Conservation (phyloP, 2,797 vertebrate genomes). For the Helarctos malayanus region DNA sequence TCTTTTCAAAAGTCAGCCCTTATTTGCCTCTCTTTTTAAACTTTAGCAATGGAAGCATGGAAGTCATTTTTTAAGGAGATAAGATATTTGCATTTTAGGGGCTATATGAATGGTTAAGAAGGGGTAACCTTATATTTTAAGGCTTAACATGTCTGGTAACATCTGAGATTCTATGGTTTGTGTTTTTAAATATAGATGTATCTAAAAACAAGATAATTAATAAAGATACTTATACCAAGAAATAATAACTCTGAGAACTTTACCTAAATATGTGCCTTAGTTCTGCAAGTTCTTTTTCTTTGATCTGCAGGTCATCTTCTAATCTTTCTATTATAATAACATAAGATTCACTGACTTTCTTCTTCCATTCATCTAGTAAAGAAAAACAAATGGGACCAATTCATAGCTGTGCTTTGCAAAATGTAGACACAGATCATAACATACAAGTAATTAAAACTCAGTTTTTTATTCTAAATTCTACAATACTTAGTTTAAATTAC, state of each 20-base stretch:
- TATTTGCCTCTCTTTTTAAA: neutral
- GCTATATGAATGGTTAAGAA: neutral
- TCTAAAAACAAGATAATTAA: constrained; percentile 13
- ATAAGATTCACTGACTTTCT: constrained; percentile 97
- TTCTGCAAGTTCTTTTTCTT: constrained; percentile 93
- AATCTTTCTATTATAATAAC: constrained; percentile 93
- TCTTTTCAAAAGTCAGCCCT: neutral
- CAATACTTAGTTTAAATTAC: constrained; percentile 67
- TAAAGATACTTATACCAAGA: neutral
- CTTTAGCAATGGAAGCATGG: neutral
- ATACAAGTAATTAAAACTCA: constrained; percentile 67
- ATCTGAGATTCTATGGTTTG: neutral
- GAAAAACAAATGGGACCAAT: constrained; percentile 57
- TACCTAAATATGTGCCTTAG: constrained; percentile 96
- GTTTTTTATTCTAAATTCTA: constrained; percentile 64
- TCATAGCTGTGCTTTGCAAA: constrained; percentile 58
- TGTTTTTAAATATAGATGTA: neutral
- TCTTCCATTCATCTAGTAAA: constrained; percentile 97
- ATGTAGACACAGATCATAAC: constrained; percentile 33
- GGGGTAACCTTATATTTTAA: neutral
- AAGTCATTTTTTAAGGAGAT: neutral
- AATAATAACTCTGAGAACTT: constrained; percentile 65
- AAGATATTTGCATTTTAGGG: neutral
- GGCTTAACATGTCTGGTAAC: neutral
- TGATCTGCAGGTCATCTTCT: constrained; percentile 95